Base-by-base conservation (phyloP, 2,113 vertebrate genomes). In the Pelmatolapia mariae region DNA sequence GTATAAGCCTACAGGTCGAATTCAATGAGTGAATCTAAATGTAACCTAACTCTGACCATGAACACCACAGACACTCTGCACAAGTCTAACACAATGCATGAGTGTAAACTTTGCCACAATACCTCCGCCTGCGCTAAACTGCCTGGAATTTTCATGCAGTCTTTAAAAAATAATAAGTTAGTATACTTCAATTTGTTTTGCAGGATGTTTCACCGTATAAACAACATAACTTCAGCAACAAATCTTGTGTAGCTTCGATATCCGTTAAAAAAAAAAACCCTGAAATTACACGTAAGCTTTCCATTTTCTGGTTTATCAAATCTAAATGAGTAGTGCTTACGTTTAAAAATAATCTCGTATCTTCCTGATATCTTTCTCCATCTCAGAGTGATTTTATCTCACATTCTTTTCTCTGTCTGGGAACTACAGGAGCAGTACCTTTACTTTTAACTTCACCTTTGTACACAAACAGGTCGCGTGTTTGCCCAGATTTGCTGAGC, bases 231-330 rank as follows among this genome's bases (percentile, higher is more conserved):
- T 73, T 73, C 22, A 7, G 40, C 9, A 26, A 73, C 13, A 29
- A 26, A 10, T 26, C 38, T 16, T 18, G 40, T 73, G 24, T 26
- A 45, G 22, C 68, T 29, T 45, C 4, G 9, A 26, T 73, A 45
- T 45, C 40, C 4, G 0, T 18, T 10, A 38, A 38, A 45, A 36
- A 53, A 22, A 10, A 5, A 22, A 6, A 3, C 0, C 6, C 5
- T 36, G 31, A 63, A 36, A 63, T 36, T 3, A 66, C 18, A 50
- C 12, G 5, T 43, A 13, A 43, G 40, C 11, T 13, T 43, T 43
- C 3, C 7, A 52, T 8, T 52, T 50, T 50, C 16, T n/a, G 10
- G 6, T 36, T 66, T 36, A 19, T 63, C 29, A 63, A 63, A 63
- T 19, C 12, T 71, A 24, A 71, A 40, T 15, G 36, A 71, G 63